Evolutionary conservation across 2,113 vertebrate genomes (phyloP), one percentile per base, ranked within the genome.

Genomic region (Gobiocypris rarus): DNA sequence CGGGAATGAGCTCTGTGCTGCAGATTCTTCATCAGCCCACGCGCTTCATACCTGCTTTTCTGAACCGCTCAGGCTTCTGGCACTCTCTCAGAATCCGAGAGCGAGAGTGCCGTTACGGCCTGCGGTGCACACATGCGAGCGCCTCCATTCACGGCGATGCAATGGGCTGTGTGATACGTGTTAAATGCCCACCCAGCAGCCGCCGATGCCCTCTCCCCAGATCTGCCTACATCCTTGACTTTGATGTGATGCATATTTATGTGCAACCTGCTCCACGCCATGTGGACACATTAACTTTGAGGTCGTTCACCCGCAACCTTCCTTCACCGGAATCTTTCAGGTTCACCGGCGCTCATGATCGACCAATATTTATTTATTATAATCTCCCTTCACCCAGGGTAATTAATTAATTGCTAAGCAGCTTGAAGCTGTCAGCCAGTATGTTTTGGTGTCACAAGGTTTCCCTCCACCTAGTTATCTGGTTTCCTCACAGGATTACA

Each of bases 161-260:
- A 87, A 87, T 75, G 70, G 83, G 41, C 75, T 86, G 61, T 83
- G 86, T 90, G 89, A 90, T 91, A 86, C 86, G 85, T 92, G 87
- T 91, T 89, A 83, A 89, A 85, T 87, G 88, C 89, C 89, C 59
- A 82, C 78, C 15, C 87, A 70, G 85, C 86, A 88, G 83, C 88
- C 90, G 83, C 83, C 87, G 81, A 81, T 92, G 87, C 88, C 87
- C 90, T 82, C 65, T 70, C 61, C n/a, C 31, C 28, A 26, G 65
- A 70, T 71, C 80, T 38, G 22, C 48, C 91, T 86, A 87, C 91
- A 58, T 85, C 80, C 81, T 88, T 86, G 91, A 88, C 90, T 85
- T 89, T 90, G 87, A 92, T 86, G 84, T 86, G 84, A 91, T 93
- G 89, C 89, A 93, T 95, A 93, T 94, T 93, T 89, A 94, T 93